phyloP scores from a whole-genome alignment of 2,113 vertebrate genomes.

The Ranitomeya imitator region DNA sequence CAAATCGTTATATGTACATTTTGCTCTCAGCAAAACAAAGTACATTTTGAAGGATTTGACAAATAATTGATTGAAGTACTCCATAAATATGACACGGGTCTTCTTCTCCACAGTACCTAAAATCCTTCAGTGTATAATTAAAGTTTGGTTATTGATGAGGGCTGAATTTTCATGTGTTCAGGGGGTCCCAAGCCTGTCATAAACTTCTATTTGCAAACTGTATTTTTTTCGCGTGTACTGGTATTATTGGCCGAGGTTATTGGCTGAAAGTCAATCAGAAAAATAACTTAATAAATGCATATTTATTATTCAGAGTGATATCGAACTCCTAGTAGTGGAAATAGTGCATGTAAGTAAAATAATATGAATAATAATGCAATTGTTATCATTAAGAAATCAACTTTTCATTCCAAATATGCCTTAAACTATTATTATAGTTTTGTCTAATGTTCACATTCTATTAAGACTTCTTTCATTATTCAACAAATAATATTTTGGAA shows the following conservation, averaged over 20 bases:
- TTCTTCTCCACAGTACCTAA: constrained; percentile 13
- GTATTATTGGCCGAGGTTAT: constrained; percentile 30
- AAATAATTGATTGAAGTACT: constrained; percentile 56
- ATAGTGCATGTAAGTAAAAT: neutral
- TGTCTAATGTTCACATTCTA: neutral
- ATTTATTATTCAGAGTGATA: neutral
- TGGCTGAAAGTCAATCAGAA: constrained; percentile 46
- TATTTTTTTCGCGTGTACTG: neutral
- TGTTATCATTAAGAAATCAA: neutral
- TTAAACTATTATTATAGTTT: neutral
- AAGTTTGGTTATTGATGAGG: constrained; percentile 53
- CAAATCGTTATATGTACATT: constrained; percentile 52
- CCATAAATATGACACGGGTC: constrained; percentile 53
- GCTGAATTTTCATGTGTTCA: constrained; percentile 54
- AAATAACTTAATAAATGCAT: constrained; percentile 15
- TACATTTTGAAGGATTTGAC: constrained; percentile 47
- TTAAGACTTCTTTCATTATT: neutral
- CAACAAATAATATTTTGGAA: neutral
- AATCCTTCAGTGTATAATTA: constrained; percentile 55
- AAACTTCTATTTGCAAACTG: constrained; percentile 38
- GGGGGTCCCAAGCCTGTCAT: constrained; percentile 55
- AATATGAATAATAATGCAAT: neutral
- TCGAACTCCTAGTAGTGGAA: neutral
- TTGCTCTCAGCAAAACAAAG: constrained; percentile 55
- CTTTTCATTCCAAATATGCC: neutral